Evolutionary conservation across 2,888 invertebrate genomes (phyloP), one percentile per base, ranked within the genome.

Genomic region (Cremastinae sp.): DNA sequence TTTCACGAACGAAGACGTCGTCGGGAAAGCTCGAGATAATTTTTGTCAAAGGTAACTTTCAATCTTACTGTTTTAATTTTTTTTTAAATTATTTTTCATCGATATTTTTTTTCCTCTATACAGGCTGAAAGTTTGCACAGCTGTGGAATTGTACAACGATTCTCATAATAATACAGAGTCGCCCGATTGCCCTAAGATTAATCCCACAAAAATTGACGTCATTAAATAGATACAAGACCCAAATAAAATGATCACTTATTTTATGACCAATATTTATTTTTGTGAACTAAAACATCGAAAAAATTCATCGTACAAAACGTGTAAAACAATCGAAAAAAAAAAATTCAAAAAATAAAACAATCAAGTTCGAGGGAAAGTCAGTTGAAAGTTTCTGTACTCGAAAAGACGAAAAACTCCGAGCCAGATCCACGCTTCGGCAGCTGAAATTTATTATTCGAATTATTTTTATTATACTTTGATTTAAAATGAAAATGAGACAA

Each of bases 381-480:
- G 56, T 81, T 76, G 64, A 83, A 83, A 0, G 79, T 77, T n/a
- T 73, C 84, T 82, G 10, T 80, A 59, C 45, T 86, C 86, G 72
- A 84, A 86, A 34, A 86, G 78, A 5, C 79, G 79, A 43, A 86
- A 73, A 7, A 84, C 83, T 3, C 86, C 85, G 53, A 85, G 51
- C 83, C 85, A 86, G 38, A 82, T 73, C 85, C 86, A 86, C 41
- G 85, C 70, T 80, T 86, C 83, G 22, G 75, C 78, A 34, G 81
- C 86, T 86, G 56, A n/a, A 79, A 75, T 49, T 58, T 20, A 53
- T 28, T 56, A 34, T 12, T 12, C 4, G n/a, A 45, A 10, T 2
- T 45, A 4, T 12, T 45, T 45, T 34, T 34, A 2, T 28, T 59
- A 12, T 41, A 20, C 9, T 18, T 45, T 8, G 1, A 12, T 18